A percentile compares a stretch with the other conserved stretches of the same genome.
phyloP scores from a whole-genome alignment of 2,888 invertebrate species.

The Calliscelio sp. region DNA sequence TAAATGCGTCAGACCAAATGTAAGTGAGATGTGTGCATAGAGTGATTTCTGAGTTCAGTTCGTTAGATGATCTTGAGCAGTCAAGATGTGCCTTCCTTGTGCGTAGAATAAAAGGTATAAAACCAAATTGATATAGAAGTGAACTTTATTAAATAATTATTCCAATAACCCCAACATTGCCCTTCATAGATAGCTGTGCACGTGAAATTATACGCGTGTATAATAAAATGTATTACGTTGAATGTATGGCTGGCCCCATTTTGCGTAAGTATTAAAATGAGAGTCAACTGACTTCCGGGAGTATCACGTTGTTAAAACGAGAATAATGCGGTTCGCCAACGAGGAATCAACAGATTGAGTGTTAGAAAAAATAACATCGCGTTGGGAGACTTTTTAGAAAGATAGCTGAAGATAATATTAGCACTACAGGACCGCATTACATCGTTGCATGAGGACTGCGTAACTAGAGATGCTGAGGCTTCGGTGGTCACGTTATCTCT shows the following conservation, averaged over 20 bases:
- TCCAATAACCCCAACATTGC: too few relatives aligned
- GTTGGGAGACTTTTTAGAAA: slow-evolving; percentile 14
- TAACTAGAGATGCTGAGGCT: slow-evolving; percentile 63
- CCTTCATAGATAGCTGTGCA: too few relatives aligned
- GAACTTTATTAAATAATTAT: too few relatives aligned
- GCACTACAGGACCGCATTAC: slow-evolving; percentile 47
- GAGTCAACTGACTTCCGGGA: slow-evolving; percentile 30
- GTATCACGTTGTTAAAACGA: slow-evolving; percentile 46
- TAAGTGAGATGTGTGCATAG: too few relatives aligned
- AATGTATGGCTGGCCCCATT: neutral
- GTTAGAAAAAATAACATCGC: slow-evolving; percentile 2
- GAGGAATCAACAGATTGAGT: slow-evolving; percentile 32
- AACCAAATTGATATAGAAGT: too few relatives aligned
- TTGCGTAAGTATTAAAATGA: slow-evolving; percentile 39
- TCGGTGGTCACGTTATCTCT: slow-evolving; percentile 59
- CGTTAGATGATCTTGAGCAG: too few relatives aligned
- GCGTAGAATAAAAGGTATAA: too few relatives aligned
- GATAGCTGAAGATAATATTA: slow-evolving; percentile 52
- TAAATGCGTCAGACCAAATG: too few relatives aligned
- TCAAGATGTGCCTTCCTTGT: too few relatives aligned
- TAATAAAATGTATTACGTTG: too few relatives aligned
- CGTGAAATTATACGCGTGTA: too few relatives aligned
- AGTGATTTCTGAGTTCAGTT: too few relatives aligned
- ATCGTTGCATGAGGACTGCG: slow-evolving; percentile 51
- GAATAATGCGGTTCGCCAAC: slow-evolving; percentile 50